Evolutionary conservation across 2,113 vertebrate species (phyloP).

Genomic region (Ahaetulla prasina): DNA sequence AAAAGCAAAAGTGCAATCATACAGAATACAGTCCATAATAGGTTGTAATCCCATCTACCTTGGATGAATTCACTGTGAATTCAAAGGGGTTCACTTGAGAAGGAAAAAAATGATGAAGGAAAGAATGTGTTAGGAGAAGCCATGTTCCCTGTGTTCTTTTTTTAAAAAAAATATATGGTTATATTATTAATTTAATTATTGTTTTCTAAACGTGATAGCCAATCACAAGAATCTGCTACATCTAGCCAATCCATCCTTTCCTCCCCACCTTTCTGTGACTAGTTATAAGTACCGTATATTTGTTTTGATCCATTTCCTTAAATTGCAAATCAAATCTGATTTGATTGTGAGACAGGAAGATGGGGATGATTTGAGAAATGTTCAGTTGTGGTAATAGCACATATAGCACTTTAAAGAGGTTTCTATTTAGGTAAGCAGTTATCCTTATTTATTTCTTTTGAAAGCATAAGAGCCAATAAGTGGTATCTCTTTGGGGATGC

Average conservation of each 20-base stretch:
- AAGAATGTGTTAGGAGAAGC: background rate
- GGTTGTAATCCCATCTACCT: background rate
- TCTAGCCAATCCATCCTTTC: background rate
- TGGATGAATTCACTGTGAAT: background rate
- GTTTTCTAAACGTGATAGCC: slow-evolving; percentile 11
- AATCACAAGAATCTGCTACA: background rate
- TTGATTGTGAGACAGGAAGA: background rate
- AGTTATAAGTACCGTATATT: background rate
- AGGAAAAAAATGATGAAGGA: background rate
- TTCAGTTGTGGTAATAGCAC: background rate
- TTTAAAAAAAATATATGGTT: background rate
- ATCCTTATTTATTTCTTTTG: background rate
- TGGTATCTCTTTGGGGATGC: background rate
- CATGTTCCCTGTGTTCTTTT: background rate
- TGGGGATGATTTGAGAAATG: background rate
- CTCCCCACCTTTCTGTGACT: background rate
- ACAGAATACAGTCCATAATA: background rate
- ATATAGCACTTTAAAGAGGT: background rate
- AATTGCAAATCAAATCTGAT: background rate
- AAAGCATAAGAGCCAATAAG: background rate
- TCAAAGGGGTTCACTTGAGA: background rate
- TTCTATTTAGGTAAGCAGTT: background rate
- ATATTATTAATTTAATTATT: background rate
- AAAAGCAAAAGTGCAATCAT: background rate
- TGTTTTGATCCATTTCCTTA: background rate